Evolutionary conservation across 2,888 invertebrate genomes (phyloP).

Genomic region (Cryptophagus acutangulus): DNA sequence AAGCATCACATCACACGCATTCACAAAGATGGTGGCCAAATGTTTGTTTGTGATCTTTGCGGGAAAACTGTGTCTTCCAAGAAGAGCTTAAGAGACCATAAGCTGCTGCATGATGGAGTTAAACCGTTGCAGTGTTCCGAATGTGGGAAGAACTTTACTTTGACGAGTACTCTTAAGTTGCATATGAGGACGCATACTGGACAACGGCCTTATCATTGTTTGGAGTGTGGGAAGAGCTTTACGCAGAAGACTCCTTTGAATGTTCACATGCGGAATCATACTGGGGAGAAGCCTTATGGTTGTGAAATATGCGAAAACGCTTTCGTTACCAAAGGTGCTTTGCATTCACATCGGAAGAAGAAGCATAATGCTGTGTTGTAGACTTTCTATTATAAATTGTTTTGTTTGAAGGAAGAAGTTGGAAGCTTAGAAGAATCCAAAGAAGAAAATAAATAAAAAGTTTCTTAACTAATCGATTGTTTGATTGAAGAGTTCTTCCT

Average conservation of each 20-base stretch:
- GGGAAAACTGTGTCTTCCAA: conserved; percentile 39
- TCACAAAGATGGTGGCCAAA: conserved; percentile 34
- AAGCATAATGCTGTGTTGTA: conserved; percentile 23
- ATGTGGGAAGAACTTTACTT: conserved; percentile 44
- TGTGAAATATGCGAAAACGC: conserved; percentile 34
- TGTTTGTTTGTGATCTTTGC: conserved; percentile 36
- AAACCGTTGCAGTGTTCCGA: conserved; percentile 40
- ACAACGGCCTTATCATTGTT: conserved; percentile 40
- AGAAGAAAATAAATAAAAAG: too few relatives aligned
- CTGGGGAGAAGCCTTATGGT: conserved; percentile 36
- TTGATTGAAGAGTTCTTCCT: too few relatives aligned
- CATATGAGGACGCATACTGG: conserved; percentile 46
- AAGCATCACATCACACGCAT: conserved; percentile 31
- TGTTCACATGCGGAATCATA: conserved; percentile 36
- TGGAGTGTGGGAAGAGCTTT: conserved; percentile 37
- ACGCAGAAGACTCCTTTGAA: conserved; percentile 37
- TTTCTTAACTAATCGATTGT: too few relatives aligned
- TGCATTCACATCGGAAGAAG: conserved; percentile 33
- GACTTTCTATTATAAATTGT: not conserved
- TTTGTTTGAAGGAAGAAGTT: not conserved
- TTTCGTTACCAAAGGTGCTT: conserved; percentile 37
- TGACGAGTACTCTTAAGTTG: conserved; percentile 41
- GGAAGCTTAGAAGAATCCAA: not conserved
- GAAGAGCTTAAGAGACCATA: conserved; percentile 37
- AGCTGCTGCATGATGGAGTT: conserved; percentile 43